phyloP scores from a whole-genome alignment of 2,797 vertebrate species.

The Myripristis murdjan region DNA sequence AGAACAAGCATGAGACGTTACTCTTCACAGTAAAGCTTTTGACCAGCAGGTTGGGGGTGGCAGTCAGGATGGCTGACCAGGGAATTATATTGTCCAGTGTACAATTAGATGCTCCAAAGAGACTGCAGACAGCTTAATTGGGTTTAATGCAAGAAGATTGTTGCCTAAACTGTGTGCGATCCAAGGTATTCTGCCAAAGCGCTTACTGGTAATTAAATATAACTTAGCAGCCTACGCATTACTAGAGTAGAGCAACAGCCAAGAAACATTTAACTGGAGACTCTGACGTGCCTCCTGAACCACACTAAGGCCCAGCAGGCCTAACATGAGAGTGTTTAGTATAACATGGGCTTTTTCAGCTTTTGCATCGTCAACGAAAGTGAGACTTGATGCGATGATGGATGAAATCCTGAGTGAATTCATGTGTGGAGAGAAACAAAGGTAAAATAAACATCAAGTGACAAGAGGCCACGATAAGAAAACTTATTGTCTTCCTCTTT shows the following conservation, averaged over 20 bases:
- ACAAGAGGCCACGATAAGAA: slow-evolving; percentile 16
- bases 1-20: slow-evolving; percentile 24
- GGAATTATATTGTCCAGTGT: background rate
- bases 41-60: background rate
- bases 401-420: slow-evolving; percentile 42
- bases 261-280: slow-evolving; percentile 9
- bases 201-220: slow-evolving; percentile 43
- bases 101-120: slow-evolving; percentile 39
- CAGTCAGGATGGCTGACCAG: background rate
- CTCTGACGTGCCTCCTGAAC: slow-evolving; percentile 8
- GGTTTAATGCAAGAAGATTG: slow-evolving; percentile 30
- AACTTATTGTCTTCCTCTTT: slow-evolving; percentile 54
- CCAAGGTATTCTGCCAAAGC: slow-evolving; percentile 32
- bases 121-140: slow-evolving; percentile 34
- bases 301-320: slow-evolving; percentile 25
- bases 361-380: background rate
- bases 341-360: background rate
- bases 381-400: slow-evolving; percentile 35
- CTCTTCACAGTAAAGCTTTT: slow-evolving; percentile 19
- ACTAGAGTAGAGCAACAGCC: slow-evolving; percentile 4
- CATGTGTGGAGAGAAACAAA: slow-evolving; percentile 36
- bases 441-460: slow-evolving; percentile 62
- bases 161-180: background rate
- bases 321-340: slow-evolving; percentile 34
- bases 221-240: slow-evolving; percentile 27